phyloP scores from a whole-genome alignment of 1,140 invertebrate species.

The Drosophila nikananu region DNA sequence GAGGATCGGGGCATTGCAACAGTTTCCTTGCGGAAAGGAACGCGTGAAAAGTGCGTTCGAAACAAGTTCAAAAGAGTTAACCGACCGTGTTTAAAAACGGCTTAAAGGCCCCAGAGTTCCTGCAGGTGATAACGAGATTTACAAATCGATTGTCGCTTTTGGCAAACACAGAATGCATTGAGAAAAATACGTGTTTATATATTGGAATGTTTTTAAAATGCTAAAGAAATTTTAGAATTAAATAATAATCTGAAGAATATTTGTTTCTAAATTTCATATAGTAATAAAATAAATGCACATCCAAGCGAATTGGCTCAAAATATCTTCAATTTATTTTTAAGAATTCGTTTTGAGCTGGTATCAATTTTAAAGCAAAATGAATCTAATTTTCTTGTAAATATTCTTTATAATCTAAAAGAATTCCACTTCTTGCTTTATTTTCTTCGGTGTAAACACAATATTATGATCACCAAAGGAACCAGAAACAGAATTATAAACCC shows the following conservation, averaged over 20 bases:
- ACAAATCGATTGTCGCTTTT: slow-evolving; percentile 78
- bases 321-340: background rate
- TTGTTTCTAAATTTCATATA: background rate
- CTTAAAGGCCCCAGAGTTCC: slow-evolving; percentile 47
- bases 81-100: slow-evolving; percentile 70
- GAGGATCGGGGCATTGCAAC: slow-evolving; percentile 22
- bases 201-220: background rate
- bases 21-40: slow-evolving; percentile 45
- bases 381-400: background rate
- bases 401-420: too few species aligned
- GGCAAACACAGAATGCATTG: slow-evolving; percentile 48
- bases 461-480: slow-evolving; percentile 2
- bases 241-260: background rate
- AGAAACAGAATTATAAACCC: slow-evolving; percentile 7
- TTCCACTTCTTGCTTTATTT: background rate
- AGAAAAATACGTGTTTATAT: background rate
- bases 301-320: background rate
- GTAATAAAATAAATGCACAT: background rate
- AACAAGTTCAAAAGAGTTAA: slow-evolving; percentile 66
- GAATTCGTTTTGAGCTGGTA: background rate
- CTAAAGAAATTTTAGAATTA: background rate
- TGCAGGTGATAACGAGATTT: slow-evolving; percentile 79
- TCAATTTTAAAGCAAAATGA: background rate
- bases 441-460: slow-evolving; percentile 10
- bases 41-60: slow-evolving; percentile 57